A percentile compares a stretch with the other conserved stretches of the same genome.
phyloP scores from a whole-genome alignment of 2,113 vertebrate genomes.

The Zosterops borbonicus region DNA sequence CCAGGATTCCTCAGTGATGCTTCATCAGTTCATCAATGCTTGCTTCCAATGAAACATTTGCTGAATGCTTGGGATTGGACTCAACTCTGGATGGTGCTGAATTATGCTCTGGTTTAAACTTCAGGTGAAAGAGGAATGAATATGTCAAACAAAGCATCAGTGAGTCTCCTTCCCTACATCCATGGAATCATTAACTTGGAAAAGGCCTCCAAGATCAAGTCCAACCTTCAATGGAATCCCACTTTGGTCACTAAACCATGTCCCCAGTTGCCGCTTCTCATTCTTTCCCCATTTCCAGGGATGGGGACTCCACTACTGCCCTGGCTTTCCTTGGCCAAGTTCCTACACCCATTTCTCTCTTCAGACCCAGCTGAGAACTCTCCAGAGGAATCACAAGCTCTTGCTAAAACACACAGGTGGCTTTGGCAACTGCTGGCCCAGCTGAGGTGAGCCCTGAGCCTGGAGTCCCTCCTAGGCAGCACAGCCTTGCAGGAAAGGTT shows the following conservation, averaged over 20 bases:
- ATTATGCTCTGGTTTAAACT: background rate
- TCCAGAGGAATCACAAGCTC: background rate
- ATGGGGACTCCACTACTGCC: background rate
- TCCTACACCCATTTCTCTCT: background rate
- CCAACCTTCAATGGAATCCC: rapidly evolving
- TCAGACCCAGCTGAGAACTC: background rate
- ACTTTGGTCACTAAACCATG: background rate
- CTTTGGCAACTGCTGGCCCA: background rate
- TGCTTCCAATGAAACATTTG: background rate
- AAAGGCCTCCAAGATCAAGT: background rate
- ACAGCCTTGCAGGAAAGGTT: background rate
- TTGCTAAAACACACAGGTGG: background rate
- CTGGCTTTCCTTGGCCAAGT: background rate
- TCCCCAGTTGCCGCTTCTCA: background rate
- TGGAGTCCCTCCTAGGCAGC: background rate
- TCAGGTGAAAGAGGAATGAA: background rate
- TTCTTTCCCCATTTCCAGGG: background rate
- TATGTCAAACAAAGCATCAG: background rate
- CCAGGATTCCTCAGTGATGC: background rate
- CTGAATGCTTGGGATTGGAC: background rate
- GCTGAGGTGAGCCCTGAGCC: background rate
- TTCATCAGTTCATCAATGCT: background rate
- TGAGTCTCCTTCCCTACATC: background rate
- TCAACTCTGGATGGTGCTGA: background rate
- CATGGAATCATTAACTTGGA: background rate